Evolutionary conservation across 2,888 invertebrate genomes (phyloP).

Genomic region (Acanthosepion esculentum): DNA sequence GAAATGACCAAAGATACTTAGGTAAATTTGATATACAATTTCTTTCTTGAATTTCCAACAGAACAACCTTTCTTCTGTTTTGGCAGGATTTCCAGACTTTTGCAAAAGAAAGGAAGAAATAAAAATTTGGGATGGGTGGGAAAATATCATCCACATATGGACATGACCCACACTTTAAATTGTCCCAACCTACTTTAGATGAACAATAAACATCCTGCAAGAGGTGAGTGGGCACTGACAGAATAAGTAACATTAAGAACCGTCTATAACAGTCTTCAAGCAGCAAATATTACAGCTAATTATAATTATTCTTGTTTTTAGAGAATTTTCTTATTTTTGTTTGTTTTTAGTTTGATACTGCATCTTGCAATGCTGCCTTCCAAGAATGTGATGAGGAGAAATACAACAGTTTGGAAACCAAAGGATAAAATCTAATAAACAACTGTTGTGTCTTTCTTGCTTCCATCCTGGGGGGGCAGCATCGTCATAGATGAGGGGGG

Average conservation of each 20-base stretch:
- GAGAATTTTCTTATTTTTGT: not conserved
- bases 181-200: not conserved
- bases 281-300: not conserved
- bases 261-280: not conserved
- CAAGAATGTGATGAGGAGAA: not conserved
- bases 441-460: not conserved
- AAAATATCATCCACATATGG: not conserved
- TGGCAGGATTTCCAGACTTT: not conserved
- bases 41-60: not conserved
- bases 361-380: not conserved
- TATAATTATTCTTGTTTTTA: not conserved
- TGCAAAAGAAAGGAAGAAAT: not conserved
- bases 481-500: not conserved
- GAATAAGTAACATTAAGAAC: not conserved
- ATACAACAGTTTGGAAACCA: not conserved
- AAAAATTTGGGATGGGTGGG: not conserved
- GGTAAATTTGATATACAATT: not conserved
- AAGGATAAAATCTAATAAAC: not conserved
- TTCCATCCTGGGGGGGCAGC: slow-evolving; percentile 6
- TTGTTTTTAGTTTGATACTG: not conserved
- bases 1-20: not conserved
- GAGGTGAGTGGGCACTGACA: not conserved
- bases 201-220: not conserved
- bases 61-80: not conserved
- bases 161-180: not conserved